Base-by-base conservation (phyloP, 2,888 invertebrate genomes). In the Philonicus albiceps region DNA sequence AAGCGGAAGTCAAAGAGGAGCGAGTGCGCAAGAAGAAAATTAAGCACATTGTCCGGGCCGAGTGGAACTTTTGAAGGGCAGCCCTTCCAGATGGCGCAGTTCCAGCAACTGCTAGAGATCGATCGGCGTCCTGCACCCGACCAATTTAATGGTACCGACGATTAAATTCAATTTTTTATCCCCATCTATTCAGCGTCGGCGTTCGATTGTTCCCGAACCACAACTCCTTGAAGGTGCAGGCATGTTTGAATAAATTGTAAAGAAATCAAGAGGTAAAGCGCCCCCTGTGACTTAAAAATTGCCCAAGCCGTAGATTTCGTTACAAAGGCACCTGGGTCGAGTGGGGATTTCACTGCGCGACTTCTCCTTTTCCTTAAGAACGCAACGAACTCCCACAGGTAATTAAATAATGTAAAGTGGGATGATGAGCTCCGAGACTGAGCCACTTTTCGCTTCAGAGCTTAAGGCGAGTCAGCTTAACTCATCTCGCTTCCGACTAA, bases 101-200 rank as follows among this genome's bases (percentile, higher is more conserved):
- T 49, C 37, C 53, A 72, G 49, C 31, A 40, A 72, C 31, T 72
- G 84, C 11, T 19, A 73, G 73, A 37, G 8, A 73, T 73, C 84
- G 40, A 84, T 72, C 84, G 73, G 40, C 73, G 72, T 84, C 43
- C 84, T 84, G 84, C 73, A 84, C 43, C 43, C 72, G 6, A 84
- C 8, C 40, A 84, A 81, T 30, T 55, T 81, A 81, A 86, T 86
- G 81, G 43, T 72, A 30, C 64, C 72, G 13, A 19, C 80, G 86
- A 86, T 86, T 81, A 86, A 86, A 86, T 86, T 86, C 86, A 86
- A 86, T 86, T 86, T 86, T 81, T n/a, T 49, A 81, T 86, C 86
- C 64, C 80, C 31, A 43, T 49, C 40, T 72, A 55, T 55, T 84
- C 73, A 40, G 27, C 16, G 30, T n/a, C 27, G 30, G 73, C 27